Evolutionary conservation across 2,888 invertebrate genomes (phyloP), one percentile per base, ranked within the genome.

Genomic region (Cantharis rufa): DNA sequence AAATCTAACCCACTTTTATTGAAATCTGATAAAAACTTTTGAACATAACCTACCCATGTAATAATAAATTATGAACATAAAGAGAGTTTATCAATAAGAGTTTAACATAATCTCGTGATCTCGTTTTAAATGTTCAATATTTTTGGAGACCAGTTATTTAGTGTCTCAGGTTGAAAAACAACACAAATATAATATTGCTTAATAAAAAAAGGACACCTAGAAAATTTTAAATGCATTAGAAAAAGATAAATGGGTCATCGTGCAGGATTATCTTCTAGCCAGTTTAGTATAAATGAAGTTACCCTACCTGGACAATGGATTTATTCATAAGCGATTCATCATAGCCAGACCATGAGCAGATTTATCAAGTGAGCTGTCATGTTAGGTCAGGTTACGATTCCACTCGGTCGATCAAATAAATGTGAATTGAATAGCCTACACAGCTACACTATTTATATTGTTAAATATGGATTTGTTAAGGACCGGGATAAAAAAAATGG

Each of bases 331-430:
- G 80, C 77, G 79, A 80, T 80, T 79, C 79, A 79, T 80, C 80
- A 80, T 79, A 78, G 74, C 72, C 70, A 64, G 69, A 24, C 76
- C 48, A 73, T 70, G 76, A 63, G 76, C 62, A 75, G 75, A 75
- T 75, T 75, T 75, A 75, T 75, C 75, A 75, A 75, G 75, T 72
- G 76, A 69, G 66, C 75, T 79, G 81, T 81, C 81, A 78, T 68
- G 81, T 80, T 81, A 79, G 78, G 80, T 80, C 80, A 81, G 81
- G 80, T 81, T 79, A 79, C 76, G 81, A 81, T 79, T 81, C 76
- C 78, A 79, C 79, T 80, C 79, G 78, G 70, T 71, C 78, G 80
- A 79, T 79, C 70, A 77, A 69, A 64, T 75, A 69, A 66, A 75
- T 75, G 75, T 71, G 75, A 61, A 75, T 75, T 75, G 70, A 70